Conservation (phyloP, 2,113 vertebrate species). For the Leucosticte australis region DNA sequence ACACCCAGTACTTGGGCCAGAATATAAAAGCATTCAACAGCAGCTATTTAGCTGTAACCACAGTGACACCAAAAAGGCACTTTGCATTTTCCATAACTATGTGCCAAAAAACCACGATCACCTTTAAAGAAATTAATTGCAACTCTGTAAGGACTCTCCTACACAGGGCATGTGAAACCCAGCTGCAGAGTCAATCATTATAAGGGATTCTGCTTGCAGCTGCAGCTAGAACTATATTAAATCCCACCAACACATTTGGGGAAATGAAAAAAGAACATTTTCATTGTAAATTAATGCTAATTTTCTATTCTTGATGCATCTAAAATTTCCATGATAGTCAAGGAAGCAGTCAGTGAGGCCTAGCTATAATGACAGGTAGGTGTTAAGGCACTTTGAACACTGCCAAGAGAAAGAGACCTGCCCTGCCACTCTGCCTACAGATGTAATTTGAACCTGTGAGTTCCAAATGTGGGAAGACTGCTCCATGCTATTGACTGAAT, state of each 20-base stretch:
- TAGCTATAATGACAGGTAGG: neutral
- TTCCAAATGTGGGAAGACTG: neutral
- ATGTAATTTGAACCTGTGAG: neutral
- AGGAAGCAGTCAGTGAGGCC: neutral
- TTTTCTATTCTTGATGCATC: neutral
- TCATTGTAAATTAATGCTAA: neutral
- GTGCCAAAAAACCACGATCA: neutral
- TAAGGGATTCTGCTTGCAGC: neutral
- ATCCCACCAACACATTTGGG: neutral
- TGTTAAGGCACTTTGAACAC: neutral
- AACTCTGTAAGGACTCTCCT: neutral
- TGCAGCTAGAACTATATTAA: neutral
- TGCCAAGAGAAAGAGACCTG: neutral
- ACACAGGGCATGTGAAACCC: neutral
- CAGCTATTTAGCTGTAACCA: neutral
- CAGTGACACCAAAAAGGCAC: neutral
- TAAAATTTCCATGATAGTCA: neutral
- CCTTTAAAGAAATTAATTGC: neutral
- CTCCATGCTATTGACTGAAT: neutral
- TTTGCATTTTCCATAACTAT: neutral
- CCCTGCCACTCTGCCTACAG: neutral
- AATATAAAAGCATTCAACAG: neutral
- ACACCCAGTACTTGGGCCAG: neutral
- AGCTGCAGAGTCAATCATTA: neutral
- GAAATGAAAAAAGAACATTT: neutral